Percentiles rank a stretch among this genome's conserved stretches.
These are phyloP conservation scores for Sarcophilus harrisii DNA, from an alignment of 2,797 vertebrate species.

Conservation along the genomic window DNA sequence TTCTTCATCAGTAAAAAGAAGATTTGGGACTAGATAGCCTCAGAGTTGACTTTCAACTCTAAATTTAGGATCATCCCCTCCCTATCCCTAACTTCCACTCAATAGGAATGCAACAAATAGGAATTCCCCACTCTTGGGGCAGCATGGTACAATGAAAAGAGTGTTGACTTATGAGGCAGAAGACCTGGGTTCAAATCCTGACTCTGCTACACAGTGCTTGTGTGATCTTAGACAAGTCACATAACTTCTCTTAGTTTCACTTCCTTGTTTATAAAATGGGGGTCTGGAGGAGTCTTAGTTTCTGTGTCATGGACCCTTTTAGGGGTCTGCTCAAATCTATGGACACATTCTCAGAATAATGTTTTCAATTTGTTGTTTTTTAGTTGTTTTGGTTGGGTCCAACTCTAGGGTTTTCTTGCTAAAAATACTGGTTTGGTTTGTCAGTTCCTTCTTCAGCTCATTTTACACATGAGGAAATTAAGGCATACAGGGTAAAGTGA, in stretches of 20 bases:
- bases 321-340: not conserved
- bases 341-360: not conserved
- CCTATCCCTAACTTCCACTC: not conserved
- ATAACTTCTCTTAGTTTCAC: not conserved
- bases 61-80: not conserved
- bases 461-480: not conserved
- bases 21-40: not conserved
- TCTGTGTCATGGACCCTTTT: not conserved
- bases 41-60: not conserved
- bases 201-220: not conserved
- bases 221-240: not conserved
- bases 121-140: not conserved
- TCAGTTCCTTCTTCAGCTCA: not conserved
- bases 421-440: not conserved
- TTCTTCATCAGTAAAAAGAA: not conserved
- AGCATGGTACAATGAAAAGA: not conserved
- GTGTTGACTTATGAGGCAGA: not conserved
- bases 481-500: not conserved
- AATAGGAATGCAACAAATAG: constrained; percentile 16
- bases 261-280: not conserved
- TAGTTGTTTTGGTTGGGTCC: not conserved
- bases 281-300: not conserved
- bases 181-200: not conserved
- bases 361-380: not conserved
- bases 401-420: not conserved